Percentiles rank a stretch among this genome's conserved stretches.
These are phyloP conservation scores for Pachyseris speciosa DNA, from an alignment of 64 coral and sea anemone species.

Conservation along the genomic window DNA sequence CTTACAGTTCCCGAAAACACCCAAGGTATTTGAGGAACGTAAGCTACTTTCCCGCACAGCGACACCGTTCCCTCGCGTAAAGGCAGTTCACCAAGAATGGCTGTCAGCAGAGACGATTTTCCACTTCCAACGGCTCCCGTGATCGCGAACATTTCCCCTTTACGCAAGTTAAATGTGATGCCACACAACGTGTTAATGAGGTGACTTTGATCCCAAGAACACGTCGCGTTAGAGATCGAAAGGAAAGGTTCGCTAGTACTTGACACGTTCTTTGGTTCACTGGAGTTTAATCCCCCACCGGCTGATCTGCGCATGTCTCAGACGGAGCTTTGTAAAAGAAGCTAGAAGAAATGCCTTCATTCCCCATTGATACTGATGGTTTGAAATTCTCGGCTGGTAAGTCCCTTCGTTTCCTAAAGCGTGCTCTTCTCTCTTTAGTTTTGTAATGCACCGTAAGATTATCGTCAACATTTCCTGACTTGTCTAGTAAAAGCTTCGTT, in stretches of 20 bases:
- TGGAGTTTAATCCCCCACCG: background rate
- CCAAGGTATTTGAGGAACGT: conserved; percentile 56
- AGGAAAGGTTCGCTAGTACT: background rate
- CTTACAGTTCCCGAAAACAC: conserved; percentile 82
- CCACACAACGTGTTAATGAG: background rate
- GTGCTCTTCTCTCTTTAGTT: background rate
- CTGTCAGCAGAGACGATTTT: conserved; percentile 74
- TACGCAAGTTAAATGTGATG: conserved; percentile 44
- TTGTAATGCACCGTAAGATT: background rate
- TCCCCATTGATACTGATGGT: background rate
- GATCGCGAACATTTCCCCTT: conserved; percentile 47
- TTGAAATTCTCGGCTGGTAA: background rate
- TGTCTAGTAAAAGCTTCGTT: too few relatives aligned
- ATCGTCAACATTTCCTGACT: background rate
- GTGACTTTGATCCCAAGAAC: background rate
- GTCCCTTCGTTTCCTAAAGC: background rate
- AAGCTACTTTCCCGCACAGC: background rate
- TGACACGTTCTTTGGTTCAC: background rate
- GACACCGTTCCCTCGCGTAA: conserved; percentile 16
- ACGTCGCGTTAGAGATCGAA: background rate
- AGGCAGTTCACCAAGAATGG: conserved; percentile 52
- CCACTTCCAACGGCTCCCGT: conserved; percentile 68
- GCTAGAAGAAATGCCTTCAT: background rate
- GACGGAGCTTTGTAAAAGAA: background rate
- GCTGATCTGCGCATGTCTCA: background rate